Conservation (phyloP, 1,140 invertebrate species). For the Pentalonia nigronervosa region DNA sequence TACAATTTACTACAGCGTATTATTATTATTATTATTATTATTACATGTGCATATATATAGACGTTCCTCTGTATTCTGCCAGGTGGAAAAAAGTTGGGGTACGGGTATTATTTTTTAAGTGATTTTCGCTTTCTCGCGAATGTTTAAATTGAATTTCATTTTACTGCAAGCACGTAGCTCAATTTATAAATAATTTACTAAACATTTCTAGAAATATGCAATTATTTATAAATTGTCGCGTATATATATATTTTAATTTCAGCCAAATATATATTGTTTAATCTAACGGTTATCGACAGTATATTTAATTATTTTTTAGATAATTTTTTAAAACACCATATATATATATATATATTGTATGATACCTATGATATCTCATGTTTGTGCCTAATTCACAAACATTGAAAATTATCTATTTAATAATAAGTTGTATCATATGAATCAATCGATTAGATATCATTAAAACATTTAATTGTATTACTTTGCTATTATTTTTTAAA, state of each 20-base stretch:
- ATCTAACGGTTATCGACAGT: too few relatives aligned
- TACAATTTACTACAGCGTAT: background rate
- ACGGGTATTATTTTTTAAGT: background rate
- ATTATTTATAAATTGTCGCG: too few relatives aligned
- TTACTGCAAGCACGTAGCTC: background rate
- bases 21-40: background rate
- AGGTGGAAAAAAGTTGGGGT: background rate
- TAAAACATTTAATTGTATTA: too few relatives aligned
- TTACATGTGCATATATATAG: background rate
- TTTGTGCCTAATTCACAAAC: too few relatives aligned
- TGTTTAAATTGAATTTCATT: background rate
- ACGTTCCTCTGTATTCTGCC: background rate
- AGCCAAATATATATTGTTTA: too few relatives aligned
- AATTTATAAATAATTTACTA: background rate
- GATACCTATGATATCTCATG: too few relatives aligned
- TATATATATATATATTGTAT: too few relatives aligned
- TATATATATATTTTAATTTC: background rate
- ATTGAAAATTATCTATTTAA: too few relatives aligned
- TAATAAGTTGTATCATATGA: too few relatives aligned
- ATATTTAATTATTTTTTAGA: too few relatives aligned
- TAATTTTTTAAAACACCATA: too few relatives aligned
- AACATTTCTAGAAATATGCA: background rate
- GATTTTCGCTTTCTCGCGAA: background rate
- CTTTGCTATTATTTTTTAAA: background rate
- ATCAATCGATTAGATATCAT: too few relatives aligned